Percentiles rank a stretch among this genome's conserved stretches.
phyloP scores from a whole-genome alignment of 2,888 invertebrate species.

The Ophion obscuratus region DNA sequence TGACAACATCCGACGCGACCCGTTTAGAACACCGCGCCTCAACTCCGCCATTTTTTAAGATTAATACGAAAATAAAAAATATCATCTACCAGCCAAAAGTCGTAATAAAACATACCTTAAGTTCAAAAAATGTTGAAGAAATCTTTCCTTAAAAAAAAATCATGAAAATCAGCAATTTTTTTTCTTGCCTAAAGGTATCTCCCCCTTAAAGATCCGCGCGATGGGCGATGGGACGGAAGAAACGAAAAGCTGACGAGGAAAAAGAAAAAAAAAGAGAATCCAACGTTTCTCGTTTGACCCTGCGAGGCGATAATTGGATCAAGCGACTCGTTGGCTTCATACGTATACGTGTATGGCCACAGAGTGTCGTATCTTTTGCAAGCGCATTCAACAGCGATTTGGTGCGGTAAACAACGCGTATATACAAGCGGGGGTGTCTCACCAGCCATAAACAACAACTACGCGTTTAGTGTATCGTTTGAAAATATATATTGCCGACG shows the following conservation, averaged over 20 bases:
- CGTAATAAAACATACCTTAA: no score
- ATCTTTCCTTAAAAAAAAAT: no score
- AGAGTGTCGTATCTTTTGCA: constrained; percentile 9
- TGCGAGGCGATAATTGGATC: constrained; percentile 43
- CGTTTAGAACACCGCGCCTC: no score
- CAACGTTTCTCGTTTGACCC: constrained; percentile 42
- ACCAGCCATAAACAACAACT: constrained; percentile 18
- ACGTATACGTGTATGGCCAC: not conserved
- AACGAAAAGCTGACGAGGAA: not conserved
- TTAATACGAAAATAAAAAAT: no score
- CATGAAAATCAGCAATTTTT: no score
- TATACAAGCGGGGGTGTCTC: constrained; percentile 22
- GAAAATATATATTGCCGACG: constrained; percentile 29
- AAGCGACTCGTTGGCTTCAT: constrained; percentile 51
- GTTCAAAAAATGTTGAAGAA: no score
- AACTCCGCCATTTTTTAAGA: no score
- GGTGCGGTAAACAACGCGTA: not conserved
- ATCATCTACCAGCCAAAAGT: no score
- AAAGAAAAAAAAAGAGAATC: not conserved
- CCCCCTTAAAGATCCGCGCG: no score
- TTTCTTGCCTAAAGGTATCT: no score
- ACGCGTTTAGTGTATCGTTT: constrained; percentile 48
- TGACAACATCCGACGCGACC: no score
- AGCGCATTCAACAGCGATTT: constrained; percentile 25
- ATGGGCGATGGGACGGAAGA: no score